phyloP scores from a whole-genome alignment of 2,888 invertebrate species.

The Hypomecis atomaria region DNA sequence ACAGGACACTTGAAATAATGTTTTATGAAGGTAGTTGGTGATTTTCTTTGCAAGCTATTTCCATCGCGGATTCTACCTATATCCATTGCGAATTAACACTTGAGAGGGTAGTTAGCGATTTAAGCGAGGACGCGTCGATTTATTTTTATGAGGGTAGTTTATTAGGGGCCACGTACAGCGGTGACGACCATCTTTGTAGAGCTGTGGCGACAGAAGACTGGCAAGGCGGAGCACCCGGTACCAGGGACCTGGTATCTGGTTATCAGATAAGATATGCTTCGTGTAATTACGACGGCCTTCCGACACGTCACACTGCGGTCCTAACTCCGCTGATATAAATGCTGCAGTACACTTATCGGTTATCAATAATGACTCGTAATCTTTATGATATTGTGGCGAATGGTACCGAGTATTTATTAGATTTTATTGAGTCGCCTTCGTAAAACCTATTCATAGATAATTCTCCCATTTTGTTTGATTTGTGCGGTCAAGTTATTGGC shows the following conservation, averaged over 20 bases:
- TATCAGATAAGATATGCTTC: slow-evolving; percentile 64
- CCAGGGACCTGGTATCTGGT: slow-evolving; percentile 28
- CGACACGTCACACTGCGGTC: slow-evolving; percentile 76
- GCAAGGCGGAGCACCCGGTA: slow-evolving; percentile 36
- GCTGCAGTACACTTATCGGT: slow-evolving; percentile 74
- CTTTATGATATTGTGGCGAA: slow-evolving; percentile 14
- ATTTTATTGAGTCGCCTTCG: slow-evolving; percentile 5
- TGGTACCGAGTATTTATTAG: slow-evolving; percentile 16
- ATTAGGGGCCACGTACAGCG: slow-evolving; percentile 57
- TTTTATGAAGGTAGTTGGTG: slow-evolving; percentile 28
- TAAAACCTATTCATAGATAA: neutral
- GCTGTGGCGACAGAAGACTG: slow-evolving; percentile 52
- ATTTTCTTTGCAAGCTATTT: too few relatives aligned
- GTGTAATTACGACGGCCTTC: slow-evolving; percentile 60
- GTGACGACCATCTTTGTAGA: slow-evolving; percentile 70
- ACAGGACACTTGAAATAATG: slow-evolving; percentile 29
- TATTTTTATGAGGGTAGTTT: too few relatives aligned
- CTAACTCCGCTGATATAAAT: slow-evolving; percentile 62
- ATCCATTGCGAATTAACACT: too few relatives aligned
- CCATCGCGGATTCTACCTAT: too few relatives aligned
- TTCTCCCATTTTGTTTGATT: neutral
- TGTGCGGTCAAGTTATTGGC: neutral
- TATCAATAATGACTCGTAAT: slow-evolving; percentile 31
- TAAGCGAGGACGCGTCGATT: too few relatives aligned
- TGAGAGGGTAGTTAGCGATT: too few relatives aligned